phyloP scores from a whole-genome alignment of 2,888 invertebrate species.

The Drosophila acutilabella region DNA sequence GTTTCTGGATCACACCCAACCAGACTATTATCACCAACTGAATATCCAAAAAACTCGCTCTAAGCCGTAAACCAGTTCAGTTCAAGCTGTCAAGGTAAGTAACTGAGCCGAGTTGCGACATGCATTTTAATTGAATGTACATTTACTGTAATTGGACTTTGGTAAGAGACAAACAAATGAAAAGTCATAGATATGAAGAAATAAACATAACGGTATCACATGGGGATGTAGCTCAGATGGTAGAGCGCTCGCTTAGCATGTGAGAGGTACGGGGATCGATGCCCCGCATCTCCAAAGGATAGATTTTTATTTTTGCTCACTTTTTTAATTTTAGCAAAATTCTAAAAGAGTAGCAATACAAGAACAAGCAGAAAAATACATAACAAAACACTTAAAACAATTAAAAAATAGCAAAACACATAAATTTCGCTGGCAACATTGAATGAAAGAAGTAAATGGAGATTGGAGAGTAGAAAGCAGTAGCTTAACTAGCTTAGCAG shows the following conservation, averaged over 20 bases:
- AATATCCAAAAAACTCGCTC: neutral
- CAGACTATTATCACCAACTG: neutral
- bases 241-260: constrained; percentile 85
- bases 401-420: constrained; percentile 83
- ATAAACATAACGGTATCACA: constrained; percentile 16
- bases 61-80: constrained; percentile 66
- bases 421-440: constrained; percentile 68
- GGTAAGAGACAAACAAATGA: constrained; percentile 6
- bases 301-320: constrained; percentile 21
- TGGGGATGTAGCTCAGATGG: constrained; percentile 85
- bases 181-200: constrained; percentile 24
- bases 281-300: constrained; percentile 84
- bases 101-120: constrained; percentile 33
- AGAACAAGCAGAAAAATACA: constrained; percentile 28
- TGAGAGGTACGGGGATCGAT: constrained; percentile 85
- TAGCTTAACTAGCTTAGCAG: constrained; percentile 68
- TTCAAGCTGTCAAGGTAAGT: constrained; percentile 26
- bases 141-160: constrained; percentile 40
- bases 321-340: constrained; percentile 7
- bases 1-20: constrained; percentile 15
- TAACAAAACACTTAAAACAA: constrained; percentile 83
- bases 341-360: constrained; percentile 3
- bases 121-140: constrained; percentile 59
- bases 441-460: neutral
- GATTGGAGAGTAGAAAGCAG: constrained; percentile 19